phyloP scores from a whole-genome alignment of 2,888 invertebrate genomes.

The Morinoia aosen region DNA sequence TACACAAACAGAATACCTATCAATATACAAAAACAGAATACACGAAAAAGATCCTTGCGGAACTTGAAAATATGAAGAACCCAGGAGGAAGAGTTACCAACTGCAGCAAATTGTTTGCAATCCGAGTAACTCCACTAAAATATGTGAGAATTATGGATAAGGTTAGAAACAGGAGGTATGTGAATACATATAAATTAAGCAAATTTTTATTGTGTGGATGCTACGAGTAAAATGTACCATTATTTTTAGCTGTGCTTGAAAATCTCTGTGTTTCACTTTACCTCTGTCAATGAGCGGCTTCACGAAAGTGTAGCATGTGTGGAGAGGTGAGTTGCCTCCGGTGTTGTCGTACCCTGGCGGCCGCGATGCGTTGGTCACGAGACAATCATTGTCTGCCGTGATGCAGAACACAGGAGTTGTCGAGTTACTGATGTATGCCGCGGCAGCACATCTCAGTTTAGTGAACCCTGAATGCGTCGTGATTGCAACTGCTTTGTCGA shows the following conservation, averaged over 20 bases:
- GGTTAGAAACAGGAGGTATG: too few species aligned
- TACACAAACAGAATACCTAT: too few species aligned
- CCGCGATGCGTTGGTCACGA: neutral
- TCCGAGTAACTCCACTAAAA: too few species aligned
- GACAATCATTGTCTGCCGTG: neutral
- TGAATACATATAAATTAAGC: too few species aligned
- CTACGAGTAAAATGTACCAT: neutral
- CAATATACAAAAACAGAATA: too few species aligned
- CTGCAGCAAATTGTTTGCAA: too few species aligned
- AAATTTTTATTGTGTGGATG: neutral
- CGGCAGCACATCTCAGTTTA: neutral
- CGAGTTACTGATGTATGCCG: neutral
- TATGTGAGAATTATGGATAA: too few species aligned
- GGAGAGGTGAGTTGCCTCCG: neutral
- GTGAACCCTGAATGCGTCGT: neutral
- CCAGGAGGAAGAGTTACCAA: too few species aligned
- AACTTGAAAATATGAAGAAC: too few species aligned
- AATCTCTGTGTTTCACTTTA: neutral
- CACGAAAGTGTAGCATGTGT: neutral
- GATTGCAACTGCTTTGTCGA: neutral
- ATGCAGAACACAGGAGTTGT: neutral
- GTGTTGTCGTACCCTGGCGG: neutral
- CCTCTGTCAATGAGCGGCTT: constrained; percentile 4
- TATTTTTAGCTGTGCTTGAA: neutral
- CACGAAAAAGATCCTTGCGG: too few species aligned